Conservation (phyloP, 1,140 invertebrate genomes). For the Maniola jurtina region DNA sequence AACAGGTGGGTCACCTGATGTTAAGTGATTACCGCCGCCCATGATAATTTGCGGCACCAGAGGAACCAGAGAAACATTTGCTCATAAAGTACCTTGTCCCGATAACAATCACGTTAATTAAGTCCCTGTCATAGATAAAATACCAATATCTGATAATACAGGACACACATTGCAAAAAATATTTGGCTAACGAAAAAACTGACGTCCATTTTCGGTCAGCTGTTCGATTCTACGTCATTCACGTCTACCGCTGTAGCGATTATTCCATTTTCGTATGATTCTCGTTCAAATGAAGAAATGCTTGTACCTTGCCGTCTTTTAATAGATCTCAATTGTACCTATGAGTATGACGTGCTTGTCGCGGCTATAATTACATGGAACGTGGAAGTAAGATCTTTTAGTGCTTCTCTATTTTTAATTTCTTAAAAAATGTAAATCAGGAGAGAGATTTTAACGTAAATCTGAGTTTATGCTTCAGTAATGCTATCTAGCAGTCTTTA, state of each 20-base stretch:
- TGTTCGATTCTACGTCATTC: not conserved
- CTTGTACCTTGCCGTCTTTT: slow-evolving; percentile 1
- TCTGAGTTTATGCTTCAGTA: too few species aligned
- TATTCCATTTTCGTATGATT: not conserved
- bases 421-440: not conserved
- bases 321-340: slow-evolving; percentile 10
- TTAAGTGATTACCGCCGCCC: too few species aligned
- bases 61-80: too few species aligned
- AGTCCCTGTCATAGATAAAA: too few species aligned
- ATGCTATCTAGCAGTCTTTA: too few species aligned
- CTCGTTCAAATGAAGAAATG: not conserved
- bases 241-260: not conserved
- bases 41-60: too few species aligned
- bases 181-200: not conserved
- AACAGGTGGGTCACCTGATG: too few species aligned
- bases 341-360: not conserved
- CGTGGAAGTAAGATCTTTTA: not conserved
- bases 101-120: too few species aligned
- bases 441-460: too few species aligned
- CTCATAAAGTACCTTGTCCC: too few species aligned
- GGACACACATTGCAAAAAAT: not conserved
- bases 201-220: not conserved
- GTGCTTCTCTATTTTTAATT: not conserved
- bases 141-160: not conserved
- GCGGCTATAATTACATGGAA: not conserved